Percentiles rank a stretch among this genome's conserved stretches.
Evolutionary conservation across 2,113 vertebrate species (phyloP).

Genomic region (Athene noctua): DNA sequence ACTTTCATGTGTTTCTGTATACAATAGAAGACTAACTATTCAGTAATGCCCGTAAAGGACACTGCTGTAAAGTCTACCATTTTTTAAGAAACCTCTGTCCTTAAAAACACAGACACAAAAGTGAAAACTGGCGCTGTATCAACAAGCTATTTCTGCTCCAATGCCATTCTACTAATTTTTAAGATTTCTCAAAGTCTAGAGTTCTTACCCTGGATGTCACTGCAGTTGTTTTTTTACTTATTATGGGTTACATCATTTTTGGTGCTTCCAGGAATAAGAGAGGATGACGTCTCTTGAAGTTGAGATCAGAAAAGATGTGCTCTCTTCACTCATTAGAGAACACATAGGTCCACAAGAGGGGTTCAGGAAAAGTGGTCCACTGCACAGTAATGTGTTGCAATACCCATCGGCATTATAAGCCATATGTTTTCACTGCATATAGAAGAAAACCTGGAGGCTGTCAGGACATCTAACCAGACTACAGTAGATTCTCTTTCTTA

Average conservation of each 20-base stretch:
- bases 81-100: not conserved
- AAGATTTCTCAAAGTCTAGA: not conserved
- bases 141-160: not conserved
- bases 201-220: not conserved
- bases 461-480: not conserved
- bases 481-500: not conserved
- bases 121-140: fast-evolving
- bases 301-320: not conserved
- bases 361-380: not conserved
- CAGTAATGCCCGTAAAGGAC: not conserved
- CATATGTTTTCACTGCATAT: not conserved
- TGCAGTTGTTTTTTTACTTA: not conserved
- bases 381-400: not conserved
- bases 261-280: not conserved
- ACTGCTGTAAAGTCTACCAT: not conserved
- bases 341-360: not conserved
- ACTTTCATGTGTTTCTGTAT: not conserved
- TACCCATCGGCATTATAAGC: not conserved
- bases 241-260: not conserved
- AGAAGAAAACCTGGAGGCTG: not conserved
- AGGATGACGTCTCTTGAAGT: not conserved
- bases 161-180: not conserved
- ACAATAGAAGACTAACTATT: not conserved
- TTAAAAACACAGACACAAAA: not conserved
- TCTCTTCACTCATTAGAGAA: not conserved